Evolutionary conservation across 92 coral and sea anemone species (phyloP), one percentile per base, ranked within the genome.

Genomic region (Palythoa grandiflora): DNA sequence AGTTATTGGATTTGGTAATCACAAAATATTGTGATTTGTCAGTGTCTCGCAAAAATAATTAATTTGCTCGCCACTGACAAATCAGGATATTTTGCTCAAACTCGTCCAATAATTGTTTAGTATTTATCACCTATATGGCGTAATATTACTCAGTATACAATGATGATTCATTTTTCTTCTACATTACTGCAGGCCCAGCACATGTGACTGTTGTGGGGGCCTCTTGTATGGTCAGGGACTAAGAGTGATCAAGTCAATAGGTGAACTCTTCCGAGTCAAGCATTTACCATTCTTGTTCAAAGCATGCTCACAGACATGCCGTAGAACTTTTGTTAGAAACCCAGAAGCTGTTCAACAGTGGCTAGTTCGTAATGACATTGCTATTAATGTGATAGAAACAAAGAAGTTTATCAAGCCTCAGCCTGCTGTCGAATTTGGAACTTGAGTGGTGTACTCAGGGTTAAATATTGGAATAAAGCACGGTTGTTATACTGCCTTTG

Each of bases 201-300:
- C 84, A 20, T 97, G 99, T 53, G 97, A 97, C 79, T 95, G 98
- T 59, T 97, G 99, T 89, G 99, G 94, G 8, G 98, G 97, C 3
- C 84, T 92, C 0, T 80, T 89, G 84, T 91, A 89, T 83, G 99
- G 99, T 13, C 92, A 92, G 20, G 99, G 99, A 3, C 79, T 97
- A 13, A 94, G 96, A 75, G 94, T 97, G 10, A 93, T 97, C 91
- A 95, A 92, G 35, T 83, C 98, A 11, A 80, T 93, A 36, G 73
- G 89, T 28, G 96, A 88, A 74, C 84, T 93, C 68, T 97, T 95
- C 70, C 94, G 94, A 40, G 80, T 95, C 65, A 92, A 88, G 87
- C 91, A 92, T 74, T 78, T 95, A 10, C 97, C 99, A 1, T 91
- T 97, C 63, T 84, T 97, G 19, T 97, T 97, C 83, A 86, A 88